These are phyloP conservation scores for Troilus luridus DNA, from an alignment of 2,888 invertebrate species.

Conservation along the genomic window DNA sequence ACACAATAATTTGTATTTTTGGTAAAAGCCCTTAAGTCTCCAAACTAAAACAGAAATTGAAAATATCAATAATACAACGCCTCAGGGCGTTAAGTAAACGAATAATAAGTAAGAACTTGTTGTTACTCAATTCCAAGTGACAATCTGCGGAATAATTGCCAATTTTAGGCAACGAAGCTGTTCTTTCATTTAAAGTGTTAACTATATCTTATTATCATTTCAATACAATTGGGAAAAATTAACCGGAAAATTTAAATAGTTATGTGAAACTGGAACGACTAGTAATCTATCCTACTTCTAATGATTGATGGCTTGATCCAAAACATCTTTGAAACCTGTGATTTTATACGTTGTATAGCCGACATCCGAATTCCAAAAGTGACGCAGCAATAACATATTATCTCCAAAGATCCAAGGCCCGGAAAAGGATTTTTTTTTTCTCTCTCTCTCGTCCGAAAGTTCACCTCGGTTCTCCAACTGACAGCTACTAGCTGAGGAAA, in stretches of 20 bases:
- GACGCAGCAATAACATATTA: slow-evolving; percentile 13
- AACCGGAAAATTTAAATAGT: background rate
- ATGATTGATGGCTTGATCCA: background rate
- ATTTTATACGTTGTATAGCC: background rate
- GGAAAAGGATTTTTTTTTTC: slow-evolving; percentile 1
- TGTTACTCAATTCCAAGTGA: too few relatives aligned
- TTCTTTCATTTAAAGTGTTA: too few relatives aligned
- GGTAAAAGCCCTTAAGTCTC: too few relatives aligned
- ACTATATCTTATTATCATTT: too few relatives aligned
- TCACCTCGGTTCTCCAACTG: background rate
- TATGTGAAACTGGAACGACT: background rate
- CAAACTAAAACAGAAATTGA: too few relatives aligned
- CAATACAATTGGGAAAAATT: too few relatives aligned
- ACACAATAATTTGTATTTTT: too few relatives aligned
- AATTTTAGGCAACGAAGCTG: too few relatives aligned
- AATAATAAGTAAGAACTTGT: too few relatives aligned
- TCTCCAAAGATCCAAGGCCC: background rate
- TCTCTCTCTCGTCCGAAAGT: background rate
- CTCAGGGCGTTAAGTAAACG: too few relatives aligned
- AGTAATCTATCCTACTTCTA: background rate
- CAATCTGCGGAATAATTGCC: too few relatives aligned
- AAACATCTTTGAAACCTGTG: background rate
- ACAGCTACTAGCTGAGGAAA: slow-evolving; percentile 32
- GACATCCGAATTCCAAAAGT: background rate
- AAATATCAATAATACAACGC: too few relatives aligned